Conservation (phyloP, 2,888 invertebrate species). For the Drosophila stalkeri region DNA sequence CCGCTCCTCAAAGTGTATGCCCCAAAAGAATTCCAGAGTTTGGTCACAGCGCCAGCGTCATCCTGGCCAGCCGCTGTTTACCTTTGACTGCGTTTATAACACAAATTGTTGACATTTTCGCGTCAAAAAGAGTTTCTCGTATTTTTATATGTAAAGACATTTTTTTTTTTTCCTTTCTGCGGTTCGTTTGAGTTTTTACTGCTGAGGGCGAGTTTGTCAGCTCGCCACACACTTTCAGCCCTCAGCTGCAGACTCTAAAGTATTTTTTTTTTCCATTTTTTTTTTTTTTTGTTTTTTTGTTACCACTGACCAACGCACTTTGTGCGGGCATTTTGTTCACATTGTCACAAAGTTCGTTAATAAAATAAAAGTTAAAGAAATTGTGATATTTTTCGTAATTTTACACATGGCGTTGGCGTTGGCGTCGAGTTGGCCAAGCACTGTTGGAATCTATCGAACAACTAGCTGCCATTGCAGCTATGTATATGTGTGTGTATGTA, state of each 20-base stretch:
- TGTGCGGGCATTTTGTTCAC: slow-evolving; percentile 29
- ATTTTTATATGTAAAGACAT: slow-evolving; percentile 7
- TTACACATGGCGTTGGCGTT: slow-evolving; percentile 11
- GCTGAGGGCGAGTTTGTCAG: not conserved
- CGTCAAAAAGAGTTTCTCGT: slow-evolving; percentile 12
- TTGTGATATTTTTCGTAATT: slow-evolving; percentile 17
- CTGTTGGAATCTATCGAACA: slow-evolving; percentile 70
- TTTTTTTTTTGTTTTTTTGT: not conserved
- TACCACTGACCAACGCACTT: slow-evolving; percentile 22
- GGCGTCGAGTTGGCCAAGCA: slow-evolving; percentile 39
- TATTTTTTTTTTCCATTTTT: no score
- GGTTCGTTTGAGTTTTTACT: slow-evolving; percentile 39
- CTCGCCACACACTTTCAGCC: not conserved
- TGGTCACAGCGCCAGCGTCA: not conserved
- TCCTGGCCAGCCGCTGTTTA: slow-evolving; percentile 25
- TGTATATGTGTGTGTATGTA: slow-evolving; percentile 12
- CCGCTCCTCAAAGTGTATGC: not conserved
- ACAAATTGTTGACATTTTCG: slow-evolving; percentile 66
- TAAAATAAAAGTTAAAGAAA: slow-evolving; percentile 18
- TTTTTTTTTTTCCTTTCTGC: slow-evolving; percentile 21
- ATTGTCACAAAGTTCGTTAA: slow-evolving; percentile 32
- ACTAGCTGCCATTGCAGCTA: slow-evolving; percentile 58
- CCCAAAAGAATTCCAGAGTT: slow-evolving; percentile 16
- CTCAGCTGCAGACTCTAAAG: slow-evolving; percentile 1
- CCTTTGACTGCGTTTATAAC: slow-evolving; percentile 49